Conservation (phyloP, 2,797 vertebrate genomes). For the Hephaestus fuliginosus region DNA sequence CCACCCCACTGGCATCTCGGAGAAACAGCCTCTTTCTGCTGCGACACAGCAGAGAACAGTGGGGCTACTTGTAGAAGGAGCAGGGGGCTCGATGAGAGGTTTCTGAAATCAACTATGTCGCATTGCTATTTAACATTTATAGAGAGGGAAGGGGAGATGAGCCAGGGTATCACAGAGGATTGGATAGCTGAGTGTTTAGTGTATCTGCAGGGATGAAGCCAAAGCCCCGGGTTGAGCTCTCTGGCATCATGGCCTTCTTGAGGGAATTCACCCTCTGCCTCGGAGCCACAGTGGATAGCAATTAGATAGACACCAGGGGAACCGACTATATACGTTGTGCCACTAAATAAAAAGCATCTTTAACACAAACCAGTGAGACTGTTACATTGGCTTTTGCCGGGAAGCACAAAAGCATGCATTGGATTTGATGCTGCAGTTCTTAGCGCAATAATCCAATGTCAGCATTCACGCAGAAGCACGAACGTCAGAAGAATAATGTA, state of each 20-base stretch:
- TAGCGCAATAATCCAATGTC: not conserved
- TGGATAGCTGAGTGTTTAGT: not conserved
- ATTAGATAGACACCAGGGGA: slow-evolving; percentile 2
- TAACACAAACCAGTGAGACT: not conserved
- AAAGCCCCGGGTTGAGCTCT: slow-evolving; percentile 34
- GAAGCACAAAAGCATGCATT: not conserved
- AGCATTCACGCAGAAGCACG: not conserved
- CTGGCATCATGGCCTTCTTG: slow-evolving; percentile 4
- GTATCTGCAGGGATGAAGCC: slow-evolving; percentile 27
- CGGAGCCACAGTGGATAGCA: not conserved
- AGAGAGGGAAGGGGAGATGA: not conserved
- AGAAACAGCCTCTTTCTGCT: slow-evolving; percentile 42
- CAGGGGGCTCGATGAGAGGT: slow-evolving; percentile 6
- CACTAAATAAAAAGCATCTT: not conserved
- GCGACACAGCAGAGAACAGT: slow-evolving; percentile 31
- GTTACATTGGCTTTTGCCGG: not conserved
- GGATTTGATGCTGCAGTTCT: not conserved
- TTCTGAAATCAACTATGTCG: slow-evolving; percentile 20
- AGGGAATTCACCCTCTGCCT: slow-evolving; percentile 12
- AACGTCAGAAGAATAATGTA: not conserved
- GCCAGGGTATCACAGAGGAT: not conserved
- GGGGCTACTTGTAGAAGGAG: slow-evolving; percentile 27
- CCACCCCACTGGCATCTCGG: slow-evolving; percentile 31
- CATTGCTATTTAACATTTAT: slow-evolving; percentile 16
- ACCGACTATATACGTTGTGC: not conserved